phyloP scores from a whole-genome alignment of 2,797 vertebrate species.

The Artibeus jamaicensis region DNA sequence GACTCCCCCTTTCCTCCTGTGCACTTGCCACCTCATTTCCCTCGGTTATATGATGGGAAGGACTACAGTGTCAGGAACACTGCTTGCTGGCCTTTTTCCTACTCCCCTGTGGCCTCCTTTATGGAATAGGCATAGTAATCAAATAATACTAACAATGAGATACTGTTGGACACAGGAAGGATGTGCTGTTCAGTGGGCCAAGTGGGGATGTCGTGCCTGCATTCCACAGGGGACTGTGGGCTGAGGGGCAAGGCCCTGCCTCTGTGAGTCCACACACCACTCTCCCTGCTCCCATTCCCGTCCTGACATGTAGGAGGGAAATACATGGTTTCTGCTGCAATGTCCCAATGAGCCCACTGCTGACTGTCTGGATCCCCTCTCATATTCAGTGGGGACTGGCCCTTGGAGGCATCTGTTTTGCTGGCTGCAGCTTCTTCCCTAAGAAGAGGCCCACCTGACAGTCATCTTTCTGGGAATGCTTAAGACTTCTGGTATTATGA shows the following conservation, averaged over 20 bases:
- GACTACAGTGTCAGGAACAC: neutral
- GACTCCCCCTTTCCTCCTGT: neutral
- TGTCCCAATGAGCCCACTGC: neutral
- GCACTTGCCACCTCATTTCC: neutral
- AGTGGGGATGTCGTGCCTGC: accelerated
- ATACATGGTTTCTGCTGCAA: neutral
- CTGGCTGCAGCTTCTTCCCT: neutral
- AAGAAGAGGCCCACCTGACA: neutral
- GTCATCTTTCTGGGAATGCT: neutral
- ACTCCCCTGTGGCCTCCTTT: neutral
- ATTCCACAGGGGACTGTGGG: neutral
- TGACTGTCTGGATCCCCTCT: neutral
- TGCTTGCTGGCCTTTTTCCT: neutral
- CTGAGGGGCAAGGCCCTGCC: neutral
- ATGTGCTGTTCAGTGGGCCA: neutral
- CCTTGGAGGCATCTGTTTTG: no score
- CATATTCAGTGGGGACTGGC: accelerated
- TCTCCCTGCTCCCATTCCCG: accelerated
- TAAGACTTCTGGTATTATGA: neutral
- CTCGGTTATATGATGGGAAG: accelerated
- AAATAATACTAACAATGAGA: neutral
- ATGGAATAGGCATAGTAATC: neutral
- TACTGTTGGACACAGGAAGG: neutral
- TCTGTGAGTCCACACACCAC: neutral
- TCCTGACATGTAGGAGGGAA: neutral